Percentiles rank a stretch among this genome's conserved stretches.
Conservation (phyloP, 2,113 vertebrate species). For the Pterocles burchelli region DNA sequence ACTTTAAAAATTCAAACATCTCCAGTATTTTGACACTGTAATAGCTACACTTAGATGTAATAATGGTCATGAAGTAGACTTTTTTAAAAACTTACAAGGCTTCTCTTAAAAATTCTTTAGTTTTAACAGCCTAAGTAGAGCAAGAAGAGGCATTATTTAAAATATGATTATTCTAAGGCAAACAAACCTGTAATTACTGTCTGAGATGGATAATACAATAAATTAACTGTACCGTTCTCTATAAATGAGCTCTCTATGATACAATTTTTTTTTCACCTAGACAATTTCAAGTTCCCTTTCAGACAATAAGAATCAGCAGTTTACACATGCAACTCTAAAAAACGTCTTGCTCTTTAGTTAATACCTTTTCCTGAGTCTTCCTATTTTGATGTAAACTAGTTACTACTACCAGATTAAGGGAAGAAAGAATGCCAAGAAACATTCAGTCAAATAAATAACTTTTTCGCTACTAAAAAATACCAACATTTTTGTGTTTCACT, state of each 20-base stretch:
- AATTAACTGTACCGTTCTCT: background rate
- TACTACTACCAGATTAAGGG: background rate
- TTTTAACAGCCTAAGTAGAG: background rate
- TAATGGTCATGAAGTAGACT: background rate
- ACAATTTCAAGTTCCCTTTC: background rate
- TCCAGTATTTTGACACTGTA: background rate
- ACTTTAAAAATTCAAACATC: background rate
- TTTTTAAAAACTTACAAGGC: background rate
- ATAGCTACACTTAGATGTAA: background rate
- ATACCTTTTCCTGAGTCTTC: background rate
- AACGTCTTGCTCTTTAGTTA: background rate
- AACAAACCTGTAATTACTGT: background rate
- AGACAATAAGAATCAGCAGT: background rate
- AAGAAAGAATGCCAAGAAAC: background rate
- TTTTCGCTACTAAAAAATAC: background rate
- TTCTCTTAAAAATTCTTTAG: background rate
- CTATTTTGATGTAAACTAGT: background rate
- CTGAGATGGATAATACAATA: background rate
- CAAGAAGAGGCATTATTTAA: background rate
- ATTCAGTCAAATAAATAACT: background rate
- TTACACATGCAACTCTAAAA: background rate
- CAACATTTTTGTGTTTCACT: background rate
- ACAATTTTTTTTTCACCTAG: background rate
- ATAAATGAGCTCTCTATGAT: background rate
- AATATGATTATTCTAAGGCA: background rate